phyloP scores from a whole-genome alignment of 2,113 vertebrate species.

The Passer domesticus region DNA sequence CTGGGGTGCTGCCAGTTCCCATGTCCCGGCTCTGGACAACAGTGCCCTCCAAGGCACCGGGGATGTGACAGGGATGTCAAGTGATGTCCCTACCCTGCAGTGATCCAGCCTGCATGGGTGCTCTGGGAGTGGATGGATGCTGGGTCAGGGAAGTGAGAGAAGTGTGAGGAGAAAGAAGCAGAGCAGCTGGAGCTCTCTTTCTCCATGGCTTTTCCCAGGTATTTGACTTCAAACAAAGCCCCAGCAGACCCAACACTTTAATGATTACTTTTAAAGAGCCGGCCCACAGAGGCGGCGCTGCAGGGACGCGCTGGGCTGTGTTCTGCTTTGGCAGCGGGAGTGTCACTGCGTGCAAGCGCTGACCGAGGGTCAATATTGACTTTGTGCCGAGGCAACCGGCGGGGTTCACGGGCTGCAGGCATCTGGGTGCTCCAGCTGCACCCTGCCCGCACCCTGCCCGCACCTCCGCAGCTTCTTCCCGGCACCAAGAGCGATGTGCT shows the following conservation, averaged over 20 bases:
- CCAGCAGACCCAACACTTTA: background rate
- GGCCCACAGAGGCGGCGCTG: background rate
- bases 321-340: background rate
- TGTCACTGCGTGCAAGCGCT: background rate
- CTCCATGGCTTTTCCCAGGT: background rate
- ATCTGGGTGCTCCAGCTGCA: background rate
- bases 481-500: background rate
- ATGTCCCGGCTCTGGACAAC: background rate
- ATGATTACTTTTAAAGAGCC: background rate
- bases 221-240: background rate
- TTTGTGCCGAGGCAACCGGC: background rate
- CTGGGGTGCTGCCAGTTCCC: background rate
- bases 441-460: background rate
- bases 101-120: background rate
- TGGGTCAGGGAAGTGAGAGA: background rate
- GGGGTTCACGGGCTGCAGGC: background rate
- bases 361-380: background rate
- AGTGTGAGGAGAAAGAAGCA: background rate
- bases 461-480: background rate
- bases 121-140: background rate
- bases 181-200: background rate
- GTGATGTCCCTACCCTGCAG: rapidly evolving
- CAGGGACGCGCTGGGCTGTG: background rate
- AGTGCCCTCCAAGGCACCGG: background rate
- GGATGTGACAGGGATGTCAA: background rate